These are phyloP conservation scores for Orthonyx spaldingii DNA, from an alignment of 2,113 vertebrate species.

Conservation along the genomic window DNA sequence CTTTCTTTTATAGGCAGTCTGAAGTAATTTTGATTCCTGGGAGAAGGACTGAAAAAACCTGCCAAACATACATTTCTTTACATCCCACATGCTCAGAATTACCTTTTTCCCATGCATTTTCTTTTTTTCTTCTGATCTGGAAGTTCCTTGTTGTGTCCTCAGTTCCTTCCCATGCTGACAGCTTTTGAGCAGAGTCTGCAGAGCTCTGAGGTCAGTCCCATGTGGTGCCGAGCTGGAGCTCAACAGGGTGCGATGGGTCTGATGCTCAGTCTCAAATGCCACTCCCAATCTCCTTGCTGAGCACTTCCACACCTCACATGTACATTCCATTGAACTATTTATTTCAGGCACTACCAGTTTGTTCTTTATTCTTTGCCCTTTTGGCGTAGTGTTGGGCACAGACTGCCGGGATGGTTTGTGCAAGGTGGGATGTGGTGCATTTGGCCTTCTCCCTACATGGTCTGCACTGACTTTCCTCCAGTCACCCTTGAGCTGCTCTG, in stretches of 20 bases:
- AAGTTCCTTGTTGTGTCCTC: not conserved
- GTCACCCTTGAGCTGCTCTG: not conserved
- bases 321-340: not conserved
- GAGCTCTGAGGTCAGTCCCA: accelerated
- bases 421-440: accelerated
- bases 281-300: not conserved
- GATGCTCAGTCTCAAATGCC: not conserved
- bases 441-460: not conserved
- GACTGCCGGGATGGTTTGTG: not conserved
- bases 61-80: not conserved
- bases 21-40: not conserved
- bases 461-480: not conserved
- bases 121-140: not conserved
- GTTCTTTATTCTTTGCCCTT: not conserved
- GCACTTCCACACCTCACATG: no score
- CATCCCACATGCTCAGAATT: not conserved
- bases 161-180: not conserved
- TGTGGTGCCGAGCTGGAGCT: no score
- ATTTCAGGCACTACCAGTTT: not conserved
- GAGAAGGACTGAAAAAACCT: not conserved
- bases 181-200: not conserved
- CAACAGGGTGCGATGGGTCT: accelerated
- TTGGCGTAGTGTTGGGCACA: not conserved
- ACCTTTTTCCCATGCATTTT: not conserved
- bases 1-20: not conserved